Conservation (phyloP, 2,113 vertebrate genomes). For the Macroglossus sobrinus region DNA sequence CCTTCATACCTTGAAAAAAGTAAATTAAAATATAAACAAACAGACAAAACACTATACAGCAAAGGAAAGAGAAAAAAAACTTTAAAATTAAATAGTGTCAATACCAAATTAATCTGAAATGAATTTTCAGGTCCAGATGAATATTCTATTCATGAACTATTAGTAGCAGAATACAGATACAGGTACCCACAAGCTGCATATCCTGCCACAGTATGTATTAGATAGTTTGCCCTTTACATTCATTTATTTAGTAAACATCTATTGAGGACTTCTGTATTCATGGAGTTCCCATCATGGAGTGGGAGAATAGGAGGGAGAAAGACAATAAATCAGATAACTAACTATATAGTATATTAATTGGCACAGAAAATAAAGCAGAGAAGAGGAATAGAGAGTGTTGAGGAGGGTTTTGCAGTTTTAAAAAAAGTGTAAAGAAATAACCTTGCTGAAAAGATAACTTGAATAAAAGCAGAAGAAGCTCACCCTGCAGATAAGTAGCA, state of each 20-base stretch:
- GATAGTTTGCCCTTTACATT: neutral
- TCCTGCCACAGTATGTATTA: neutral
- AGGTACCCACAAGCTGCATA: neutral
- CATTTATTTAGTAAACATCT: neutral
- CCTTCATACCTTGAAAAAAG: neutral
- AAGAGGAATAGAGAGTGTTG: neutral
- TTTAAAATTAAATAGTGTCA: neutral
- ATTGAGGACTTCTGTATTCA: neutral
- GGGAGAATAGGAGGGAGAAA: neutral
- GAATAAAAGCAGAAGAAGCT: neutral
- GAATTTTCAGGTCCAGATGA: neutral
- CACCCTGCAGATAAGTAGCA: neutral
- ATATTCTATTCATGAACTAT: constrained; percentile 28
- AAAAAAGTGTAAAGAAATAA: neutral
- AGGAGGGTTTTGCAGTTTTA: neutral
- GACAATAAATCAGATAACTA: neutral
- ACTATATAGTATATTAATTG: neutral
- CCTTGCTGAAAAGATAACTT: neutral
- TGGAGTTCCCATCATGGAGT: neutral
- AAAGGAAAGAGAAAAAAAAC: neutral
- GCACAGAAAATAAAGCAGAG: neutral
- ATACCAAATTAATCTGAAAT: neutral
- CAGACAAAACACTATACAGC: neutral
- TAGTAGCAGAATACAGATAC: neutral
- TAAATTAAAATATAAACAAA: constrained; percentile 38